phyloP scores from a whole-genome alignment of 2,888 invertebrate genomes.

The Drosophila bunnanda region DNA sequence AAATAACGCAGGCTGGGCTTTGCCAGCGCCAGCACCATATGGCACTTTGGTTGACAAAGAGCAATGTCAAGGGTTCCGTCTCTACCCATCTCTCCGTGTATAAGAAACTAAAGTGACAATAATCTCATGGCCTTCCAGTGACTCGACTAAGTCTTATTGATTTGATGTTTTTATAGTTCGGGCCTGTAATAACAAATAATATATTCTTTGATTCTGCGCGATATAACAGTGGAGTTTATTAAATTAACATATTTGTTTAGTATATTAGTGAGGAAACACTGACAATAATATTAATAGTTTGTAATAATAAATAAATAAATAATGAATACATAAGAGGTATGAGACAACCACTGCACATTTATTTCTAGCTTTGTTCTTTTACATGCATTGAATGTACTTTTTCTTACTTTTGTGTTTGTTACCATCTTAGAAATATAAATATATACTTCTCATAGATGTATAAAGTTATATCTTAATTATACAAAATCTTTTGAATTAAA shows the following conservation, averaged over 20 bases:
- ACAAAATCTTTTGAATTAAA: too few species aligned
- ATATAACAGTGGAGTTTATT: not conserved
- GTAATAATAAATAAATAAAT: too few species aligned
- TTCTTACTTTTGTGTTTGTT: too few species aligned
- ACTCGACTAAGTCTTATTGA: conserved; percentile 50
- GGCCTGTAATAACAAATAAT: not conserved
- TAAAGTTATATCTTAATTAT: too few species aligned
- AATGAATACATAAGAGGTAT: too few species aligned
- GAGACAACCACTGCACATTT: too few species aligned
- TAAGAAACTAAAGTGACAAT: conserved; percentile 20
- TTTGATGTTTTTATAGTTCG: conserved; percentile 56
- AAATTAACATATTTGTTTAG: not conserved
- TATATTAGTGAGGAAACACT: not conserved
- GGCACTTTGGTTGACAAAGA: conserved; percentile 49
- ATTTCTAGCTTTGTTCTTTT: too few species aligned
- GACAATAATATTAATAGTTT: not conserved
- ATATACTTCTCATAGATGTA: too few species aligned
- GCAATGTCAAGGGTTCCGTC: conserved; percentile 25
- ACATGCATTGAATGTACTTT: too few species aligned
- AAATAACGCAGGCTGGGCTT: conserved; percentile 7
- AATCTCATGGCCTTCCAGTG: conserved; percentile 1
- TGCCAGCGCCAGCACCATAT: conserved; percentile 55
- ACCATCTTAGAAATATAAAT: too few species aligned
- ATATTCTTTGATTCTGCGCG: not conserved
- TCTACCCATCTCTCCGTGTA: not conserved